Percentiles rank a stretch among this genome's conserved stretches.
These are phyloP conservation scores for Mustela lutreola DNA, from an alignment of 2,113 vertebrate genomes.

Conservation along the genomic window DNA sequence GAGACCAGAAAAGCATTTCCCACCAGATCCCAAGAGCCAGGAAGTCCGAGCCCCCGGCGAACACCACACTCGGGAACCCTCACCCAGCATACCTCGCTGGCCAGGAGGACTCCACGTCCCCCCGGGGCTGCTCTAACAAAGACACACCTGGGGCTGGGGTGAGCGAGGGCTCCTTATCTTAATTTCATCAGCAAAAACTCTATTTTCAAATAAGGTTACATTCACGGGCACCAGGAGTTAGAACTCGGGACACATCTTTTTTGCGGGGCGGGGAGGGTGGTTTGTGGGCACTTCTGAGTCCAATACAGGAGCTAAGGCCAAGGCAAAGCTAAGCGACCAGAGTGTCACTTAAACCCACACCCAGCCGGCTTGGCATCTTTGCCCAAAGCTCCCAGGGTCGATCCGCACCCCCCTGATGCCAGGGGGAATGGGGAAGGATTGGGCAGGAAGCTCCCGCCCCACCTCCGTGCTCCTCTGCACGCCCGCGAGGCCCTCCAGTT, in stretches of 20 bases:
- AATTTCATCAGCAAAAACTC: neutral
- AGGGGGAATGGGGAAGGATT: too few species aligned
- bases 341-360: neutral
- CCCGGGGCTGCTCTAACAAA: neutral
- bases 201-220: neutral
- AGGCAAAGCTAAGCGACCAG: neutral
- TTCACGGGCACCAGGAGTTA: neutral
- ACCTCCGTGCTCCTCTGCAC: neutral
- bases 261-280: too few species aligned
- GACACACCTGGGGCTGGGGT: neutral
- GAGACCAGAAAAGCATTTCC: neutral
- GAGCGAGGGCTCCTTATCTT: neutral
- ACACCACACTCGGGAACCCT: neutral
- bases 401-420: neutral
- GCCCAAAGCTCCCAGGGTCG: neutral
- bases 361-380: neutral
- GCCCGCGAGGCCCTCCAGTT: rapidly evolving
- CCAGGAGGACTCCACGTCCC: too few species aligned
- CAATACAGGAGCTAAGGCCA: neutral
- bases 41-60: rapidly evolving
- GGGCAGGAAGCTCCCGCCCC: neutral
- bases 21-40: neutral
- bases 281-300: neutral
- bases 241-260: neutral
- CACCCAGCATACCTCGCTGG: neutral